Evolutionary conservation across 2,888 invertebrate species (phyloP).

Genomic region (Spilosoma lubricipeda): DNA sequence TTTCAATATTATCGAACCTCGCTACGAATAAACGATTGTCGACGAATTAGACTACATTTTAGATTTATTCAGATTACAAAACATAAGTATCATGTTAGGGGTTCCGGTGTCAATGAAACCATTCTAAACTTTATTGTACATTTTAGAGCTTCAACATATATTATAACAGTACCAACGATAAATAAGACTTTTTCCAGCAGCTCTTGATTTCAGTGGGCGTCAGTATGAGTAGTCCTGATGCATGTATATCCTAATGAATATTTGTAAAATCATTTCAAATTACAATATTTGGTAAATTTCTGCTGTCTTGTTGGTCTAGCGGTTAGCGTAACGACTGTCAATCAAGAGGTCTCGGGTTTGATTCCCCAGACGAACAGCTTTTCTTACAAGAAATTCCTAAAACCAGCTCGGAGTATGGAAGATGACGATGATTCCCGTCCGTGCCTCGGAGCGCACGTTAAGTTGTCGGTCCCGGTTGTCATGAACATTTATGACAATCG

Average conservation of each 20-base stretch:
- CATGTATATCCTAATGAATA: background rate
- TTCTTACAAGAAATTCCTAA: too few species aligned
- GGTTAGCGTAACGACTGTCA: too few species aligned
- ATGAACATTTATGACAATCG: too few species aligned
- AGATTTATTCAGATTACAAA: constrained; percentile 1
- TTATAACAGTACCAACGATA: background rate
- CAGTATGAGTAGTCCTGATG: background rate
- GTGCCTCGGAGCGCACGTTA: too few species aligned
- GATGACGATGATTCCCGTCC: too few species aligned
- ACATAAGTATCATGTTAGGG: background rate
- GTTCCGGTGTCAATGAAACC: background rate
- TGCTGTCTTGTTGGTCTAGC: too few species aligned
- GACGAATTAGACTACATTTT: background rate
- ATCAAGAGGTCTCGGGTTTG: too few species aligned
- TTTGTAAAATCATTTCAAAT: too few species aligned
- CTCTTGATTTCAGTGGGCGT: background rate
- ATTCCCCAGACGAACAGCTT: too few species aligned
- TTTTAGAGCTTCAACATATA: background rate
- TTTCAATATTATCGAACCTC: background rate
- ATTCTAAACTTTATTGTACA: background rate
- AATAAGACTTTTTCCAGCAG: background rate
- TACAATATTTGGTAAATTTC: too few species aligned
- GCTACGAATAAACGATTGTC: background rate
- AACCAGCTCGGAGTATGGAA: too few species aligned
- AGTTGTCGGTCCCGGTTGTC: too few species aligned